Evolutionary conservation across 2,888 invertebrate species (phyloP).

Genomic region (Lochmaea crataegi): DNA sequence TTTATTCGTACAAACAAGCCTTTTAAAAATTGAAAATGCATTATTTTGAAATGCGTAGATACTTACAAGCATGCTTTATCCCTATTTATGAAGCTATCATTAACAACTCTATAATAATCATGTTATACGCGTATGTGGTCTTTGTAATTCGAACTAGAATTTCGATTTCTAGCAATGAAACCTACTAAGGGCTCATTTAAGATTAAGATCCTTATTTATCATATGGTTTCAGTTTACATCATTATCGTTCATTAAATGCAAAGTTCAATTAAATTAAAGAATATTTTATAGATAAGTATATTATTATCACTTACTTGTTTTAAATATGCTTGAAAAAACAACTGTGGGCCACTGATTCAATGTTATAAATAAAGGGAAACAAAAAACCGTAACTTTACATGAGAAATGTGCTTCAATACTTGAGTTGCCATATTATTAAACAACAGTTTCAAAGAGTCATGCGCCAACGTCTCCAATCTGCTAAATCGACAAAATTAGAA

Average conservation of each 20-base stretch:
- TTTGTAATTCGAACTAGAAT: not conserved
- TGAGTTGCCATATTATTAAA: constrained; percentile 51
- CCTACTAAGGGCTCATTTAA: not conserved
- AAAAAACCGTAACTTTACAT: constrained; percentile 48
- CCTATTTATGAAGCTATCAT: not conserved
- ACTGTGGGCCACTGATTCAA: constrained; percentile 40
- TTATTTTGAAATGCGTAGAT: not conserved
- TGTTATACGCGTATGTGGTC: not conserved
- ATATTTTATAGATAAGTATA: not conserved
- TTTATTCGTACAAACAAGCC: too few species aligned
- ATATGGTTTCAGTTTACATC: constrained; percentile 33
- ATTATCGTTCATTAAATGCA: constrained; percentile 14
- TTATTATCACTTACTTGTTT: constrained; percentile 34
- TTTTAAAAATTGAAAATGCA: not conserved
- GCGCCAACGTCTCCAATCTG: constrained; percentile 35
- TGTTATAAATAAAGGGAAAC: constrained; percentile 46
- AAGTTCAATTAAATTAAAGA: constrained; percentile 27
- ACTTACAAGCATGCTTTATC: not conserved
- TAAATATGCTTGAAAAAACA: constrained; percentile 32
- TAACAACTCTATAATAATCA: not conserved
- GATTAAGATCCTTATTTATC: constrained; percentile 8
- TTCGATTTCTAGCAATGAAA: constrained; percentile 1
- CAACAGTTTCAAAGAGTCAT: constrained; percentile 39
- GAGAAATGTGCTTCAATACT: constrained; percentile 48
- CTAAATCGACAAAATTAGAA: constrained; percentile 30